Conservation (phyloP, 2,797 vertebrate species). For the Cirrhinus mrigala region DNA sequence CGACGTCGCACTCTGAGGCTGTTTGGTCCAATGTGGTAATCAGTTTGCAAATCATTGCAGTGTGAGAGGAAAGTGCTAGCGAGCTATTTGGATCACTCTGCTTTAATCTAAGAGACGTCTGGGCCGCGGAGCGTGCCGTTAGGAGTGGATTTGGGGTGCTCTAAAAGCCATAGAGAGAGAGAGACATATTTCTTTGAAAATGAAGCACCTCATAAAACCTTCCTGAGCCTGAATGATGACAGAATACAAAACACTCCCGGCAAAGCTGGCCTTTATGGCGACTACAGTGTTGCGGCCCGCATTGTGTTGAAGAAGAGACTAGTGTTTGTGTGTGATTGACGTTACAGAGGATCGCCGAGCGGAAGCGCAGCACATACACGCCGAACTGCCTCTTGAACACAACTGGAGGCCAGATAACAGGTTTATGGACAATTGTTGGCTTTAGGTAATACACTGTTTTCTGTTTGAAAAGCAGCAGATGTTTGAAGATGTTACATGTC, state of each 20-base stretch:
- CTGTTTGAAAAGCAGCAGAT: not conserved
- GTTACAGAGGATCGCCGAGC: conserved; percentile 1
- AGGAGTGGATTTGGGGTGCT: conserved; percentile 75
- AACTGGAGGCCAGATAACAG: not conserved
- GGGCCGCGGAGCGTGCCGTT: conserved; percentile 65
- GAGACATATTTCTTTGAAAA: conserved; percentile 55
- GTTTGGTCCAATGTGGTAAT: conserved; percentile 71
- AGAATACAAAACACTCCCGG: conserved; percentile 51
- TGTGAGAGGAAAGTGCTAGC: conserved; percentile 73
- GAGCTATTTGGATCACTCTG: conserved; percentile 76
- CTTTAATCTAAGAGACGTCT: conserved; percentile 76
- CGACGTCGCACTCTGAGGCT: conserved; percentile 60
- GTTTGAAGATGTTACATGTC: not conserved
- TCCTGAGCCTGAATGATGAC: conserved; percentile 47
- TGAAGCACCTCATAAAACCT: conserved; percentile 57
- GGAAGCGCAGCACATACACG: not conserved
- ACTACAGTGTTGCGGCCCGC: conserved; percentile 28
- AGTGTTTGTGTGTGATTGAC: conserved; percentile 24
- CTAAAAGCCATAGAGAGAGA: conserved; percentile 62
- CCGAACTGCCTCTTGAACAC: conserved; percentile 3
- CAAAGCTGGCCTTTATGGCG: conserved; percentile 49
- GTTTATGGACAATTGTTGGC: not conserved
- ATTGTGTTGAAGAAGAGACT: conserved; percentile 28
- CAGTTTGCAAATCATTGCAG: conserved; percentile 79
- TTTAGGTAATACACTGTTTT: not conserved